Evolutionary conservation across 1,140 invertebrate genomes (phyloP).

Genomic region (Melipona quadrifasciata): DNA sequence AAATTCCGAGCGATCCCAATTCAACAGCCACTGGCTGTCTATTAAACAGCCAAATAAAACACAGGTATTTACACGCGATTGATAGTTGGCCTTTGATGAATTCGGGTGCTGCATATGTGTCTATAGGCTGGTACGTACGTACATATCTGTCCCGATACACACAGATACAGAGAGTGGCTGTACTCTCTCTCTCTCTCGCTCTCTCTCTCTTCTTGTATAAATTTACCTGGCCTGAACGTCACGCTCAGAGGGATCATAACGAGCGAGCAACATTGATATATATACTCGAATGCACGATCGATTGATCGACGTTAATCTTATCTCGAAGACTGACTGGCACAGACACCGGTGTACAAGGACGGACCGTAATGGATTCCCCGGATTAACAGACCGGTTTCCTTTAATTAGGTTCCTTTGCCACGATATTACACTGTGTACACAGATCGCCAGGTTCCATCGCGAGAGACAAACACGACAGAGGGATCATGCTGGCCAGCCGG

Average conservation of each 20-base stretch:
- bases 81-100: neutral
- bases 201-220: neutral
- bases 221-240: neutral
- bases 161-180: neutral
- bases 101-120: neutral
- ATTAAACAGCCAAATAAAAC: neutral
- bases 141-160: no score
- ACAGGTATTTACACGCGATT: neutral
- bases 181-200: neutral
- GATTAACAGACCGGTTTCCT: constrained; percentile 6
- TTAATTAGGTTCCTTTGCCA: constrained; percentile 10
- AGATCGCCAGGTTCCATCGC: no score
- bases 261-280: neutral
- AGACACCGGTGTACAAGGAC: neutral
- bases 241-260: neutral
- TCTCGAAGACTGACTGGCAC: neutral
- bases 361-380: neutral
- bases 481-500: no score
- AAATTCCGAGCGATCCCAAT: no score
- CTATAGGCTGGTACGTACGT: no score
- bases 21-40: neutral
- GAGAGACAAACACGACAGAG: no score
- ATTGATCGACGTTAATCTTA: constrained; percentile 6
- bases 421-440: neutral
- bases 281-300: neutral